Evolutionary conservation across 2,888 invertebrate species (phyloP).

Genomic region (Agrotis ipsilon): DNA sequence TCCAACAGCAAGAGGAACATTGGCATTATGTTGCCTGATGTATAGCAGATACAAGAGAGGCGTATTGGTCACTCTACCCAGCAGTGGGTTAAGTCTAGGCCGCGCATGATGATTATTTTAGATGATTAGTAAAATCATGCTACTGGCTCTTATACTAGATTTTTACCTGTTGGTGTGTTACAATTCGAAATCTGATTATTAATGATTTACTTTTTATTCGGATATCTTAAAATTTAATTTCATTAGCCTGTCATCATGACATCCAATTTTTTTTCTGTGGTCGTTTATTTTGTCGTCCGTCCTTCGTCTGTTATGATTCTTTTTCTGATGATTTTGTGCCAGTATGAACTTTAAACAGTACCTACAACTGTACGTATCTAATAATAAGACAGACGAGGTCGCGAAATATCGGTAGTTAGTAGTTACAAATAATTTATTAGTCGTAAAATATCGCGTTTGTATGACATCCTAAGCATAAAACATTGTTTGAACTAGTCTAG

Average conservation of each 20-base stretch:
- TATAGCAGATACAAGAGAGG: too few species aligned
- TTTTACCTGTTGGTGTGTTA: neutral
- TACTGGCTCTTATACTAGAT: neutral
- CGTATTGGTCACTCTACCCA: too few species aligned
- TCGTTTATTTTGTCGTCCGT: too few species aligned
- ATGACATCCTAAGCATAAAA: slow-evolving; percentile 33
- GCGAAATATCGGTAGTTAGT: slow-evolving; percentile 29
- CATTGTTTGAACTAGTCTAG: slow-evolving; percentile 25
- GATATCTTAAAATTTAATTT: neutral
- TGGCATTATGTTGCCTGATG: too few species aligned
- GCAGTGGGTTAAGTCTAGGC: too few species aligned
- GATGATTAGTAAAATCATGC: neutral
- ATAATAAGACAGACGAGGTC: slow-evolving; percentile 43
- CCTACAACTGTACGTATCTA: slow-evolving; percentile 10
- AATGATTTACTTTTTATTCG: too few species aligned
- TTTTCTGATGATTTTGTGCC: neutral
- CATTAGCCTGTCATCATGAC: too few species aligned
- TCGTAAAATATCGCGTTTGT: slow-evolving; percentile 39
- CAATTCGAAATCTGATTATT: too few species aligned
- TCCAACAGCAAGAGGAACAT: too few species aligned
- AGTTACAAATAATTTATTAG: slow-evolving; percentile 49
- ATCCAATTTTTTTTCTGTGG: neutral
- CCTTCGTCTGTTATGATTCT: too few species aligned
- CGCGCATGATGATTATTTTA: too few species aligned
- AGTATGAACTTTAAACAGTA: neutral